Base-by-base conservation (phyloP, 1,140 invertebrate genomes). In the Leptinotarsa texana region DNA sequence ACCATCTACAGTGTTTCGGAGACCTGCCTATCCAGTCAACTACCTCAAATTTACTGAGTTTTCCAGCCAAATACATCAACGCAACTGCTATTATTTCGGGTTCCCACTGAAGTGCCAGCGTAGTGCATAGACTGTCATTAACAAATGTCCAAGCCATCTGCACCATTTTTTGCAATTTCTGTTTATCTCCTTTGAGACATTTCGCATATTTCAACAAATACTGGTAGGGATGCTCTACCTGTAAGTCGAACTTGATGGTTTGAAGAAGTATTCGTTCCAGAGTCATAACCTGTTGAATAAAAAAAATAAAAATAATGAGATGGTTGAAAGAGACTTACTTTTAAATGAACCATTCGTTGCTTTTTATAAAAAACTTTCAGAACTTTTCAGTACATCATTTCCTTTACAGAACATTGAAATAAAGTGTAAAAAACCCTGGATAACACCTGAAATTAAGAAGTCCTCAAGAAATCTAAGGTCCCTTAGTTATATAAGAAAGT, bases 111-210 rank as follows among this genome's bases (percentile, higher is more conserved):
- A 99, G 88, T 79, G 95, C 97, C 21, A 99, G 87, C 5, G 97
- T 99, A 15, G 98, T 99, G 83, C 96, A 98, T 68, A 98, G 89
- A 86, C 96, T 96, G 84, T 99, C 98, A 88, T 99, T 99, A 0
- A 99, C 96, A 87, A 99, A 99, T 24, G 97, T 99, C 98, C 98
- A 99, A 2, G 98, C 97, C 96, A 98, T 99, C 87, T 99, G 97
- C 6, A 99, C 96, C 93, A 99, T 96, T 86, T 97, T 97, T 82
- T 98, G 93, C 69, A 98, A 86, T 86, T 98, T 96, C 24, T 89
- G 89, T 85, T 98, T 96, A 81, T 98, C 96, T 69, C 96, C 95
- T 90, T 97, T 97, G 67, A 99, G 88, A 83, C 94, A 94, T 86
- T 99, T 99, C n/a, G 96, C 97, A 89, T 98, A 99, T 85, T 96